A percentile compares a stretch with the other conserved stretches of the same genome.
Evolutionary conservation across 2,797 vertebrate genomes (phyloP).

Genomic region (Falco biarmicus): DNA sequence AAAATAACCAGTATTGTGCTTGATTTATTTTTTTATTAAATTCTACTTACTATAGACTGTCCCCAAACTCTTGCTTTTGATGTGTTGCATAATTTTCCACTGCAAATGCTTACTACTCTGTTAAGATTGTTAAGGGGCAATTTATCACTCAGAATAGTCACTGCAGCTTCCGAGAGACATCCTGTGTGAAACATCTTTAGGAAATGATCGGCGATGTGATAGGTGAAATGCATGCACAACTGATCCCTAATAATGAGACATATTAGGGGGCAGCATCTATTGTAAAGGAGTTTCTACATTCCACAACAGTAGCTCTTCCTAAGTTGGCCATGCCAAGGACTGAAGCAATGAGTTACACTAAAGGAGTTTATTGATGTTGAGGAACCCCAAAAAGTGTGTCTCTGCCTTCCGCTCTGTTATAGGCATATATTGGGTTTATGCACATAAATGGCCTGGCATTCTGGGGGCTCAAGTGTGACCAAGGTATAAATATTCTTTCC

Average conservation of each 20-base stretch:
- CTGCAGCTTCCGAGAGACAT: not conserved
- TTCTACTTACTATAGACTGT: not conserved
- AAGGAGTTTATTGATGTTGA: not conserved
- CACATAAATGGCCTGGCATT: not conserved
- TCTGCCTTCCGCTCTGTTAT: not conserved
- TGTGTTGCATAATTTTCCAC: not conserved
- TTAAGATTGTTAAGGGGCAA: not conserved
- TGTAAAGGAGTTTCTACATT: not conserved
- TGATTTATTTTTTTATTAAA: constrained; percentile 25
- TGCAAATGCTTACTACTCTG: not conserved
- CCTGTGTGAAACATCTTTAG: not conserved
- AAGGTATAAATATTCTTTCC: not conserved
- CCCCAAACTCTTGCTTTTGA: not conserved
- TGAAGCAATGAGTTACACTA: not conserved
- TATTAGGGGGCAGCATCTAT: not conserved
- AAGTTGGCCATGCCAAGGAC: not conserved
- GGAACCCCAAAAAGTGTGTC: not conserved
- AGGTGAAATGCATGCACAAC: not conserved
- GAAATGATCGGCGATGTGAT: not conserved
- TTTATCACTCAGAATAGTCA: not conserved
- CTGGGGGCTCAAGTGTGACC: not conserved
- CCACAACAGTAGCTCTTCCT: not conserved
- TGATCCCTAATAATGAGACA: not conserved
- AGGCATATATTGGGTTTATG: not conserved
- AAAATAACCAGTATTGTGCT: not conserved